Evolutionary conservation across 2,113 vertebrate genomes (phyloP).

Genomic region (Rhodinocichla rosea): DNA sequence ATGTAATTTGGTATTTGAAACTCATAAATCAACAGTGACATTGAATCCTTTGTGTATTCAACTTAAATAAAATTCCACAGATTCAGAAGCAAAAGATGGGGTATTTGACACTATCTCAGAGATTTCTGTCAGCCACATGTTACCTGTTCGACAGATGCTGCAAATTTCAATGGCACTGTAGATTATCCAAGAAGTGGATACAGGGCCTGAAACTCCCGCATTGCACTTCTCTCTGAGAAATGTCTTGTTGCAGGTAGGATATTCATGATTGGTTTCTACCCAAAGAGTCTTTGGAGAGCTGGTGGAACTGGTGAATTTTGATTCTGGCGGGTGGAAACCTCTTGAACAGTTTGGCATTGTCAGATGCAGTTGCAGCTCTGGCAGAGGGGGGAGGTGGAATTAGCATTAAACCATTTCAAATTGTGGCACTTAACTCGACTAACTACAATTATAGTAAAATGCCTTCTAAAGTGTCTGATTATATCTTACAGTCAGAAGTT

Average conservation of each 20-base stretch:
- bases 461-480: constrained; percentile 4
- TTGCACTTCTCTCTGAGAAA: background rate
- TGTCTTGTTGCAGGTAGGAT: background rate
- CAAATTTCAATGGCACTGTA: background rate
- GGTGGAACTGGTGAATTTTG: background rate
- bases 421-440: background rate
- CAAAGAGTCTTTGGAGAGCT: background rate
- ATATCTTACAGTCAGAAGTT: constrained; percentile 6
- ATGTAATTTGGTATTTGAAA: background rate
- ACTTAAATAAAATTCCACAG: background rate
- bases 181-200: background rate
- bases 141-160: background rate
- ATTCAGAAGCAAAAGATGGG: background rate
- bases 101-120: background rate
- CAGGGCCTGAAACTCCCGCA: background rate
- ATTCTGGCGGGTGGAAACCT: background rate
- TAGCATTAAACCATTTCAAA: background rate
- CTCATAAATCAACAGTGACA: background rate
- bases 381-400: background rate
- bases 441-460: constrained; percentile 13
- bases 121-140: background rate
- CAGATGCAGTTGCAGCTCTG: background rate
- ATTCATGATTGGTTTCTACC: background rate
- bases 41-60: background rate
- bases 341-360: background rate